Percentiles rank a stretch among this genome's conserved stretches.
phyloP scores from a whole-genome alignment of 1,140 invertebrate genomes.

The Frieseomelitta varia region DNA sequence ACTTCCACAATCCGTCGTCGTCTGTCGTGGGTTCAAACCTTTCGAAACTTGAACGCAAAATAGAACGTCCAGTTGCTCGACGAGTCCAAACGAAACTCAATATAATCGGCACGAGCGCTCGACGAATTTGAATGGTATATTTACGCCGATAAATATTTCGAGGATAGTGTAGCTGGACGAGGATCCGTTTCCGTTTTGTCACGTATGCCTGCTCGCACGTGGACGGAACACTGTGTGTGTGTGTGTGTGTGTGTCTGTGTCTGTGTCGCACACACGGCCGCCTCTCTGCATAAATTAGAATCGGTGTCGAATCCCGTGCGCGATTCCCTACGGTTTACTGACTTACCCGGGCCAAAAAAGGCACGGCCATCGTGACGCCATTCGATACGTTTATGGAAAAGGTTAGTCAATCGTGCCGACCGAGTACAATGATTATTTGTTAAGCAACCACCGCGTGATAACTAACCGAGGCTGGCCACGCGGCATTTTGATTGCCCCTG shows the following conservation, averaged over 20 bases:
- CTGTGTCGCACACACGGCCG: constrained; percentile 11
- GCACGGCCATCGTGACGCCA: constrained; percentile 72
- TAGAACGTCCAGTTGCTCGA: neutral
- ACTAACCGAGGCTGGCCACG: constrained; percentile 42
- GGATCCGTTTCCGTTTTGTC: constrained; percentile 14
- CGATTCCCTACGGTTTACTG: constrained; percentile 50
- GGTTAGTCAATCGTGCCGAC: constrained; percentile 65
- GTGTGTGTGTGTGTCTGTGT: neutral
- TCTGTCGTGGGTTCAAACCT: neutral
- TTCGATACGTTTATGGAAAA: constrained; percentile 71
- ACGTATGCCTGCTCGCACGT: constrained; percentile 36
- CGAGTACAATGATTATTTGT: constrained; percentile 72
- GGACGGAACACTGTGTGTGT: neutral
- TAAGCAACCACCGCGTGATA: constrained; percentile 69
- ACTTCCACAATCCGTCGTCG: too few relatives aligned
- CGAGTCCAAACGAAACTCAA: neutral
- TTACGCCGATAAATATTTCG: neutral
- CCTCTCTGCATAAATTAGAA: constrained; percentile 60
- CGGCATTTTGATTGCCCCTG: constrained; percentile 53
- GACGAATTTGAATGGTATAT: too few relatives aligned
- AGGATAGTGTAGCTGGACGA: constrained; percentile 3
- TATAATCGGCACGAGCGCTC: neutral
- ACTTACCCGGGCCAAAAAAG: constrained; percentile 72
- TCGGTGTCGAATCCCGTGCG: constrained; percentile 27
- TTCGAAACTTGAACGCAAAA: neutral